Base-by-base conservation (phyloP, 2,888 invertebrate species). In the Conops quadrifasciatus region DNA sequence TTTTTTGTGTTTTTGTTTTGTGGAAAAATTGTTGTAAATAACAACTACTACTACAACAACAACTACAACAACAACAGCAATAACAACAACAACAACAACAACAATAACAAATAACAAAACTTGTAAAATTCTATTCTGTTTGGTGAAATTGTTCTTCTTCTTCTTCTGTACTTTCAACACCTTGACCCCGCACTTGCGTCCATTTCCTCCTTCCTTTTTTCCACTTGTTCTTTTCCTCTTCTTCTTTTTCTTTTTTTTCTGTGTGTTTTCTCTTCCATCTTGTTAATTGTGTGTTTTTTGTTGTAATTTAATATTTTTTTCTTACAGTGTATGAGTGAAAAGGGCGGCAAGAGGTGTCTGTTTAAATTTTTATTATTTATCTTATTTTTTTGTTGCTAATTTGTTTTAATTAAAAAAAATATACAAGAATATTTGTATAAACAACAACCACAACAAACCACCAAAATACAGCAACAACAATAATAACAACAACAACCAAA, bases 121-220 rank as follows among this genome's bases (percentile, higher is more conserved):
- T 72, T 74, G 73, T 75, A 56, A 67, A 67, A 21, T 47, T 56
- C 21, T 56, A 24, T 21, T 49, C 30, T 56, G 30, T 47, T 58
- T 56, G 21, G 53, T 36, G 36, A 7, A 36, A 9, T 36, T 9
- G 36, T 36, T 9, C 36, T 36, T 58, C 11, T 28, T 58, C 24
- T 15, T 24, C 16, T 56, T 67, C 45, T 67, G 36, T 28, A 13
- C 21, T 58, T 59, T 21, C 45, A 65, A 30, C 21, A 51, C 13
- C 16, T 58, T 9, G 7, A 15, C 9, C 19, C 11, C 26, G n/a
- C 30, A 62, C 28, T 21, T 58, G 5, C 49, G 2, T 15, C 58
- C 26, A 3, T n/a, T 1, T 28, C 28, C 58, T 16, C 1, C 28
- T 53, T 19, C 49, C 16, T 49, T 5, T 24, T 13, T 21, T 56